These are phyloP conservation scores for Taeniopygia guttata DNA, from an alignment of 2,797 vertebrate species.

Conservation along the genomic window DNA sequence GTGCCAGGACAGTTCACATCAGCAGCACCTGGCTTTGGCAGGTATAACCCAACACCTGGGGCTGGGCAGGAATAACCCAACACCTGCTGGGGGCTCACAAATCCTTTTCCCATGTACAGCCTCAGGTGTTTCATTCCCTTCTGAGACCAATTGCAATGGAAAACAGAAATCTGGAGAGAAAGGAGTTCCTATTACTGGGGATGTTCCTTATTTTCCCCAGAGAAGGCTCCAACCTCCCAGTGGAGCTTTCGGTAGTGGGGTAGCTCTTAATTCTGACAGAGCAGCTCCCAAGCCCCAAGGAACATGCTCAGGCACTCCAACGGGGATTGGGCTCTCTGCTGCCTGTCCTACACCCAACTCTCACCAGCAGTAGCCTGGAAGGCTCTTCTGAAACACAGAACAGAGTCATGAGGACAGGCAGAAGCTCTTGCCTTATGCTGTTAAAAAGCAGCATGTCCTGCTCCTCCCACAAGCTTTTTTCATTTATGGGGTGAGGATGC, in stretches of 20 bases:
- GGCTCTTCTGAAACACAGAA: neutral
- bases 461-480: neutral
- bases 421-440: neutral
- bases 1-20: neutral
- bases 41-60: neutral
- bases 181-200: neutral
- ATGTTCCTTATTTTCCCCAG: neutral
- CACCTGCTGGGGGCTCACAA: neutral
- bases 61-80: neutral
- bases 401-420: neutral
- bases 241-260: neutral
- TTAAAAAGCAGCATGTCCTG: neutral
- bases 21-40: neutral
- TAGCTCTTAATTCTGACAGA: neutral
- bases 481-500: fast-evolving
- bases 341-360: neutral
- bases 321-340: neutral
- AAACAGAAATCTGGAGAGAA: neutral
- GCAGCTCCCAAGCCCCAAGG: neutral
- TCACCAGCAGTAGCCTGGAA: neutral
- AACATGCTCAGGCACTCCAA: neutral
- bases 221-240: neutral
- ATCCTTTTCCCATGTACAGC: neutral
- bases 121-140: neutral
- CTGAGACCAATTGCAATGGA: neutral